Evolutionary conservation across 2,797 vertebrate genomes (phyloP).

Genomic region (Cheirogaleus major): DNA sequence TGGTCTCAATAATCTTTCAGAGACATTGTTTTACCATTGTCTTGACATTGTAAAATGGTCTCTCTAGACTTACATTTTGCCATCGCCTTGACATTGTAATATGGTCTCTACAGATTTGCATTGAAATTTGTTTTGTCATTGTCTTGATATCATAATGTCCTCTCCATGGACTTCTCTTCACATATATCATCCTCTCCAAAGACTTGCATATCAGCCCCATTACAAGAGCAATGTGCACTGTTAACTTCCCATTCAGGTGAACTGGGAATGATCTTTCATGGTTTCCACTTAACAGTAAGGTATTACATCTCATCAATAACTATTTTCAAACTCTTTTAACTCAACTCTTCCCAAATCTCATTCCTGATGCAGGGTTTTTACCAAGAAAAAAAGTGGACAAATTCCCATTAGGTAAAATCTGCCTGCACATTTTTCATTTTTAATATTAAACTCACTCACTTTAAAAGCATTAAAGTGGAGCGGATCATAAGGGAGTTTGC

Average conservation of each 20-base stretch:
- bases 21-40: conserved; percentile 86
- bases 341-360: conserved; percentile 66
- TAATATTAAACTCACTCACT: conserved; percentile 66
- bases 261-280: conserved; percentile 59
- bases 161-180: conserved; percentile 84
- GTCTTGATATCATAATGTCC: conserved; percentile 89
- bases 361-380: conserved; percentile 57
- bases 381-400: conserved; percentile 67
- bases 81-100: conserved; percentile 88
- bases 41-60: conserved; percentile 88
- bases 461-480: conserved; percentile 69
- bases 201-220: conserved; percentile 66
- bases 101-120: conserved; percentile 88
- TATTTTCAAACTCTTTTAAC: conserved; percentile 77
- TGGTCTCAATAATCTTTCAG: conserved; percentile 86
- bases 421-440: conserved; percentile 59
- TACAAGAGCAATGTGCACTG: conserved; percentile 66
- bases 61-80: conserved; percentile 87
- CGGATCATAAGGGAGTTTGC: conserved; percentile 59
- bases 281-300: conserved; percentile 68
- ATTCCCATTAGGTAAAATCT: conserved; percentile 71
- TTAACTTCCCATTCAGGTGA: conserved; percentile 69
- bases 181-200: conserved; percentile 78
- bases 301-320: conserved; percentile 63
- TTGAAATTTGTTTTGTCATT: conserved; percentile 88